Evolutionary conservation across 2,113 vertebrate species (phyloP), one percentile per base, ranked within the genome.

Genomic region (Leptobrachium leishanense): DNA sequence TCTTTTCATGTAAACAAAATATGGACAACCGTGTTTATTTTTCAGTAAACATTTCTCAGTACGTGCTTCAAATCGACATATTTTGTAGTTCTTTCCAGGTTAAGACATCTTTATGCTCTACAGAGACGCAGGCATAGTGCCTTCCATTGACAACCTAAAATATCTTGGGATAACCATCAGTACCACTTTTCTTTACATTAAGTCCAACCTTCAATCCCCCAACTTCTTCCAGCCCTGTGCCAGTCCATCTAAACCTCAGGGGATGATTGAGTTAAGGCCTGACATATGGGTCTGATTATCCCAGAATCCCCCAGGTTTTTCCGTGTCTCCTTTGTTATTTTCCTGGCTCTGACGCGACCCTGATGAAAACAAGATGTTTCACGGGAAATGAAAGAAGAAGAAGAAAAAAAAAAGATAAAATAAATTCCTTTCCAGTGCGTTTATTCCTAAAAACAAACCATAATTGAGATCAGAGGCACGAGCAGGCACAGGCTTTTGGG

Each of bases 391-490:
- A 84, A 86, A 85, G 85, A 10, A 82, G 72, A 84, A 57, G 4
- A 75, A 83, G 75, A 74, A 74, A 80, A 72, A 71, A 72, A 64
- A 81, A 81, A 80, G 77, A 80, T 80, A 80, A 80, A 74, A 81
- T 81, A 81, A 81, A 81, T 81, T 81, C 78, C 78, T 81, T 81
- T 81, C 78, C 78, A 81, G 78, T 81, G 78, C 78, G 78, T 81
- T 81, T 81, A 81, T 81, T 81, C 72, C 72, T 68, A 74, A 81
- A 81, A 81, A 74, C 78, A 81, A 81, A 81, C 78, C 88, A 71
- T 86, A 88, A 87, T 86, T 85, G 88, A 88, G 88, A 88, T 88
- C 86, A 88, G 85, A 86, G 88, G 85, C 86, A 86, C 84, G 84
- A 85, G 87, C 84, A 74, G 85, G 87, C 85, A 87, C 85, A 74